Evolutionary conservation across 2,797 vertebrate species (phyloP).

Genomic region (Tokudaia muenninki): DNA sequence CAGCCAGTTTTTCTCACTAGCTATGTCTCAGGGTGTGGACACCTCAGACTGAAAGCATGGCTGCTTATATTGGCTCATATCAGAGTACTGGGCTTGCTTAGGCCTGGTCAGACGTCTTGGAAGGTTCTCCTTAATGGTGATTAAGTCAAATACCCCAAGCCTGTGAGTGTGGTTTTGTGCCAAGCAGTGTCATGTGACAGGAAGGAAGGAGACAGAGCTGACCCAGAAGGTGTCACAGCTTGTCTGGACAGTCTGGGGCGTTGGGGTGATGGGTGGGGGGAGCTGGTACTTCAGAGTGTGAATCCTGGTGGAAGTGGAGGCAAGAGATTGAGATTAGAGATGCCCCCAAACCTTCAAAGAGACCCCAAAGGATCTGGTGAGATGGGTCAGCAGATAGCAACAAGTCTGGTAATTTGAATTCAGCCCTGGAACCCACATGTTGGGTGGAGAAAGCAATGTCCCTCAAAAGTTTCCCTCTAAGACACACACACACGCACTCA

Average conservation of each 20-base stretch:
- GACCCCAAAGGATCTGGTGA: not conserved
- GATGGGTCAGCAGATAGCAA: not conserved
- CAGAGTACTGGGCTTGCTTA: not conserved
- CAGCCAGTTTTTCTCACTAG: not conserved
- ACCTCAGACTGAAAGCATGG: not conserved
- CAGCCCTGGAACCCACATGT: not conserved
- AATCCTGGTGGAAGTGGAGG: not conserved
- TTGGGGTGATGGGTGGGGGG: rapidly evolving
- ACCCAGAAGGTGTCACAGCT: not conserved
- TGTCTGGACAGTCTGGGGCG: not conserved
- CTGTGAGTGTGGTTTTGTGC: not conserved
- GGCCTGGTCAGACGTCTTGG: not conserved
- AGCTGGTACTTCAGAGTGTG: not conserved
- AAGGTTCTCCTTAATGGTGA: not conserved
- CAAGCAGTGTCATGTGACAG: not conserved
- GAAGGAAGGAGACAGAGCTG: not conserved
- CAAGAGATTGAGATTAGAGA: not conserved
- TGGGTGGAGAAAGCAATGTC: not conserved
- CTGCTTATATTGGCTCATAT: no score
- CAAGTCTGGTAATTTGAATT: not conserved
- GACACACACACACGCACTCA: not conserved
- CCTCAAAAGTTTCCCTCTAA: not conserved
- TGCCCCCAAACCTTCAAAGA: not conserved
- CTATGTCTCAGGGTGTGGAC: not conserved
- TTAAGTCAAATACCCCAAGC: not conserved